These are phyloP conservation scores for Heliconius ismenius DNA, from an alignment of 2,888 invertebrate genomes.

Conservation along the genomic window DNA sequence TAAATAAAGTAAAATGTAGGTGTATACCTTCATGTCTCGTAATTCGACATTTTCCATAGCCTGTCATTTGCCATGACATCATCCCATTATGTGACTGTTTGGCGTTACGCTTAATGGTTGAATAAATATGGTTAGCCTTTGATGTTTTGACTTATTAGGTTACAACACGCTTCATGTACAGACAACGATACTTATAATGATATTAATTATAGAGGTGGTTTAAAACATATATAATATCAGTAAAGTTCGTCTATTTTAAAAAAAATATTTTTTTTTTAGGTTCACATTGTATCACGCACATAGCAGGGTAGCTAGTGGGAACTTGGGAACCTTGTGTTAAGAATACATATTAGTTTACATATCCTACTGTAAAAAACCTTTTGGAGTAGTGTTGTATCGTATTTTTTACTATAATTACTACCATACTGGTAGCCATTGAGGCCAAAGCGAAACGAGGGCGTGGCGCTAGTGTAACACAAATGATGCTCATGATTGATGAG, in stretches of 20 bases:
- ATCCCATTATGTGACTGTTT: slow-evolving; percentile 31
- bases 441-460: slow-evolving; percentile 1
- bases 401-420: slow-evolving; percentile 10
- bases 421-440: slow-evolving; percentile 2
- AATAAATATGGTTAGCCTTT: slow-evolving; percentile 29
- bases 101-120: slow-evolving; percentile 30
- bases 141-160: slow-evolving; percentile 23
- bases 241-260: not conserved
- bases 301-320: too few relatives aligned
- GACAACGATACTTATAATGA: not conserved
- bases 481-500: slow-evolving; percentile 42
- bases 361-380: not conserved
- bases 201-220: slow-evolving; percentile 4
- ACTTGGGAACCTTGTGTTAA: too few relatives aligned
- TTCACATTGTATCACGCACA: too few relatives aligned
- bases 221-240: not conserved
- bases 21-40: not conserved
- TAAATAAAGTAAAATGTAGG: too few relatives aligned
- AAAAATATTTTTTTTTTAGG: too few relatives aligned
- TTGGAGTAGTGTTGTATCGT: not conserved
- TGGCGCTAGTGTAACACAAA: slow-evolving; percentile 34
- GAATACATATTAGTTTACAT: not conserved
- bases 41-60: slow-evolving; percentile 21
- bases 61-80: slow-evolving; percentile 28
- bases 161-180: slow-evolving; percentile 9